Percentiles rank a stretch among this genome's conserved stretches.
phyloP scores from a whole-genome alignment of 2,797 vertebrate species.

The Semaprochilodus insignis region DNA sequence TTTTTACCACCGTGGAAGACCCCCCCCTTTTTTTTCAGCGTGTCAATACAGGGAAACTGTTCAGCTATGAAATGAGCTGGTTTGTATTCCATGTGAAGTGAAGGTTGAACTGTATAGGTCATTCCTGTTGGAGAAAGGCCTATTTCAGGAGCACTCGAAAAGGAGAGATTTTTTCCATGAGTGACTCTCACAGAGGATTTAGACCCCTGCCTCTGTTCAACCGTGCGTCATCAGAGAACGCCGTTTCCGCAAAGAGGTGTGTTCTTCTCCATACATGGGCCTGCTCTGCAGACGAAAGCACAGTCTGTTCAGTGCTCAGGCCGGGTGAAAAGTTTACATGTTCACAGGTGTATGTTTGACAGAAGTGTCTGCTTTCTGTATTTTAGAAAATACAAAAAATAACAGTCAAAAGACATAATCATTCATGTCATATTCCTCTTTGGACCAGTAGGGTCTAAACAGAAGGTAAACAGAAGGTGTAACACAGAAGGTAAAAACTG shows the following conservation, averaged over 20 bases:
- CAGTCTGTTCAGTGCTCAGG: neutral
- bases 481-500: neutral
- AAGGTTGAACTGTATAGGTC: slow-evolving; percentile 60
- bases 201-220: slow-evolving; percentile 33
- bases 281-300: slow-evolving; percentile 11
- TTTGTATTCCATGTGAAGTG: slow-evolving; percentile 52
- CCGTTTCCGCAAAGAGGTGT: slow-evolving; percentile 47
- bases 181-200: slow-evolving; percentile 38
- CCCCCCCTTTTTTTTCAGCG: neutral
- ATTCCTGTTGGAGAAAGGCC: slow-evolving; percentile 54
- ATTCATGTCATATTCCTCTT: neutral
- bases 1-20: slow-evolving; percentile 29
- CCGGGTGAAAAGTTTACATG: neutral
- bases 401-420: neutral
- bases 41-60: slow-evolving; percentile 27
- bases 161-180: slow-evolving; percentile 35
- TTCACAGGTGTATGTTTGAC: slow-evolving; percentile 11
- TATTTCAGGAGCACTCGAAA: slow-evolving; percentile 61
- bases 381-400: neutral
- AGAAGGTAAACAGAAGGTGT: neutral
- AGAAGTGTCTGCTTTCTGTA: neutral
- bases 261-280: slow-evolving; percentile 27
- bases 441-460: neutral
- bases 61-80: slow-evolving; percentile 51
- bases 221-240: slow-evolving; percentile 27